Percentiles rank a stretch among this genome's conserved stretches.
Conservation (phyloP, 2,888 invertebrate species). For the Cephus pygmeus region DNA sequence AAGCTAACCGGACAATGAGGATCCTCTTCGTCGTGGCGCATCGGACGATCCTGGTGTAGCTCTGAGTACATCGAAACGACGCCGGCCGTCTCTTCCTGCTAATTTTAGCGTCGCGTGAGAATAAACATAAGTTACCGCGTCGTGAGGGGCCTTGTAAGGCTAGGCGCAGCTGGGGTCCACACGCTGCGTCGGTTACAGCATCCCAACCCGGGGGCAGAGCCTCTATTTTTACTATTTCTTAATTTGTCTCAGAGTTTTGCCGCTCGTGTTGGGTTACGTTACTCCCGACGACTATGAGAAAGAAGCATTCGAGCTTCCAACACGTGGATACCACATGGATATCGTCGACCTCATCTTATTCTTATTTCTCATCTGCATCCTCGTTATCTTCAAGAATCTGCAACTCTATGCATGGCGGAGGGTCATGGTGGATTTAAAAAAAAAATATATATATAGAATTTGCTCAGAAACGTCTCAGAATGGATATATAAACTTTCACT, state of each 20-base stretch:
- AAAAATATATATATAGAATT: neutral
- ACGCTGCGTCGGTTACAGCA: constrained; percentile 29
- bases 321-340: constrained; percentile 24
- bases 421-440: neutral
- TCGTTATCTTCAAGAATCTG: neutral
- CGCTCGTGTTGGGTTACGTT: constrained; percentile 30
- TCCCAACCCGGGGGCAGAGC: constrained; percentile 27
- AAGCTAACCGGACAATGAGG: neutral
- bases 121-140: constrained; percentile 23
- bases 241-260: constrained; percentile 44
- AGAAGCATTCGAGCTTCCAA: neutral
- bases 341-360: neutral
- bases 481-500: no score
- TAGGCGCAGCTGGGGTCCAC: constrained; percentile 38
- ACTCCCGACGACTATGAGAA: neutral
- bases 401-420: no score
- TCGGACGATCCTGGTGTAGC: neutral
- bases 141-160: constrained; percentile 49
- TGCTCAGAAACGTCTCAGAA: no score
- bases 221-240: constrained; percentile 56
- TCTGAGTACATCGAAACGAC: constrained; percentile 1
- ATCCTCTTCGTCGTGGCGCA: neutral
- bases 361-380: neutral
- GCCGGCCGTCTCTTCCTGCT: constrained; percentile 2
- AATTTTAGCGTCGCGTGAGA: constrained; percentile 21